phyloP scores from a whole-genome alignment of 2,888 invertebrate species.

The Stomorhina lunata region DNA sequence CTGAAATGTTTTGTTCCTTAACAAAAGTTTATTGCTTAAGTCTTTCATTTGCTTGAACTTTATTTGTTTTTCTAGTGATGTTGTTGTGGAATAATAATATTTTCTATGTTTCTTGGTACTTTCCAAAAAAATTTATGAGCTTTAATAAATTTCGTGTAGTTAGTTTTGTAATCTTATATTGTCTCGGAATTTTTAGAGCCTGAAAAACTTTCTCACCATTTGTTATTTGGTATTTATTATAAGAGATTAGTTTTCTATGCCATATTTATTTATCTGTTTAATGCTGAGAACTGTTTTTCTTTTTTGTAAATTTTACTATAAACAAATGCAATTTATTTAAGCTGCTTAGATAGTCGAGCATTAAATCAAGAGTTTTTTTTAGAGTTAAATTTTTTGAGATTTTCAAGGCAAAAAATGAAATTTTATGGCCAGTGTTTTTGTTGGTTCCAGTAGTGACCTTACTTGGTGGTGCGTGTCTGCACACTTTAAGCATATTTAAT shows the following conservation, averaged over 20 bases:
- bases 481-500: constrained; percentile 62
- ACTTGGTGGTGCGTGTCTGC: constrained; percentile 63
- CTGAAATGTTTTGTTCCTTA: too few species aligned
- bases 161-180: not conserved
- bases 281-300: not conserved
- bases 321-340: constrained; percentile 62
- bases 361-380: constrained; percentile 52
- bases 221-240: not conserved
- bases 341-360: constrained; percentile 37
- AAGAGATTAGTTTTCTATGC: not conserved
- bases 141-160: not conserved
- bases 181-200: not conserved
- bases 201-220: not conserved
- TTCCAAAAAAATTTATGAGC: not conserved
- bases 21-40: constrained; percentile 2
- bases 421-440: constrained; percentile 49
- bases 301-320: constrained; percentile 46
- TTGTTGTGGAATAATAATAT: not conserved
- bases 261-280: not conserved
- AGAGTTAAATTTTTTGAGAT: constrained; percentile 1
- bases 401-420: constrained; percentile 31
- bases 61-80: not conserved
- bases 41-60: constrained; percentile 1
- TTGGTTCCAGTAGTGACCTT: constrained; percentile 59
- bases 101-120: not conserved